These are phyloP conservation scores for Athene cunicularia DNA, from an alignment of 2,113 vertebrate genomes.

Conservation along the genomic window DNA sequence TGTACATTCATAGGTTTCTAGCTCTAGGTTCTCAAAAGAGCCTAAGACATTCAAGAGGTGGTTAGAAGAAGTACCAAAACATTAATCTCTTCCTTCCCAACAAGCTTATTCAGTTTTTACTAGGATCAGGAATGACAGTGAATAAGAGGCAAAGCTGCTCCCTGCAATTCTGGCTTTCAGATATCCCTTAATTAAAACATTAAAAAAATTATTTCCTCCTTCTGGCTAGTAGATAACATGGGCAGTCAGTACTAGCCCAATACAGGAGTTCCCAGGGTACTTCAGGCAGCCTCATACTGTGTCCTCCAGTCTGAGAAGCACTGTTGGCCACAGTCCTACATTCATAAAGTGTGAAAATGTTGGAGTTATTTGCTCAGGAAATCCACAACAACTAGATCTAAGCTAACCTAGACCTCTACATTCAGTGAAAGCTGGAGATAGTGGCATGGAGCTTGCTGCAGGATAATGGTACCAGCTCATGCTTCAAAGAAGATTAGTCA, in stretches of 20 bases:
- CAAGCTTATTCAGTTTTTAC: not conserved
- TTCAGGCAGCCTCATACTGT: not conserved
- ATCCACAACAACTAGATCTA: not conserved
- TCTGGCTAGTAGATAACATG: fast-evolving
- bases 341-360: not conserved
- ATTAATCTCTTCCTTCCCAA: not conserved
- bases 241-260: not conserved
- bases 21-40: not conserved
- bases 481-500: conserved; percentile 52
- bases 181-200: not conserved
- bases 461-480: not conserved
- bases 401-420: not conserved
- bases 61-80: not conserved
- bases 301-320: not conserved
- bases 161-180: not conserved
- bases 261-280: not conserved
- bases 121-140: not conserved
- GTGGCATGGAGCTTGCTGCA: not conserved
- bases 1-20: not conserved
- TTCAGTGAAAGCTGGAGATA: not conserved
- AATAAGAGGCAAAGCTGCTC: not conserved
- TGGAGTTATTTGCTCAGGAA: not conserved
- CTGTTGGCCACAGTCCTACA: not conserved
- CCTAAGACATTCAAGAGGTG: not conserved
- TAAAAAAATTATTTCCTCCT: not conserved